Evolutionary conservation across 2,113 vertebrate species (phyloP).

Genomic region (Callionymus lyra): DNA sequence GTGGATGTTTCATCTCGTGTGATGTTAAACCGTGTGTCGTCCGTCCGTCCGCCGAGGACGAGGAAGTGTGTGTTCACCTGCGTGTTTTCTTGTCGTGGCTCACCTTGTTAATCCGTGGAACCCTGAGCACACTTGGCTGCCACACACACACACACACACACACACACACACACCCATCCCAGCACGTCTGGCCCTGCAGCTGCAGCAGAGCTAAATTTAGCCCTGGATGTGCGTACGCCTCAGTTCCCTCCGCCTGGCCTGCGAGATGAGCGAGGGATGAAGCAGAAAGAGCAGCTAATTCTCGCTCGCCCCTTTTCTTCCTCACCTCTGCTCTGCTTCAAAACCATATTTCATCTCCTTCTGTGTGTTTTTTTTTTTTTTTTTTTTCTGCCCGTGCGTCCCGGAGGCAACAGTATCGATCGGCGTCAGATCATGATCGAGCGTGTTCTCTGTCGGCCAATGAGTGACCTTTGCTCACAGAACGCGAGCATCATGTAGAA

Average conservation of each 20-base stretch:
- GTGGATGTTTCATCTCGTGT: no score
- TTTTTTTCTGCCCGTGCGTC: conserved; percentile 9
- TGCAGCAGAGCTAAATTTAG: conserved; percentile 67
- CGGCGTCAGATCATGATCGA: conserved; percentile 19
- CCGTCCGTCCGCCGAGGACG: no score
- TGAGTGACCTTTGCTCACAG: conserved; percentile 38
- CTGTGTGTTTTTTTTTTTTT: neutral
- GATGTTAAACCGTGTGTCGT: no score
- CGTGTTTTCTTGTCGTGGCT: conserved; percentile 21
- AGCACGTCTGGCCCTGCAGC: conserved; percentile 57
- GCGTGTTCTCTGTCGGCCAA: conserved; percentile 13
- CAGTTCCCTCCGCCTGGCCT: conserved; percentile 44
- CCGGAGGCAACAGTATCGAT: conserved; percentile 22
- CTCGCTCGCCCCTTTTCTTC: conserved; percentile 9
- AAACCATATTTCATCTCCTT: neutral
- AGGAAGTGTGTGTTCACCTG: conserved; percentile 35
- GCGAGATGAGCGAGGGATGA: conserved; percentile 26
- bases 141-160: no score
- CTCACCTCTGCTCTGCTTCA: neutral
- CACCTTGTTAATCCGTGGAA: conserved; percentile 31
- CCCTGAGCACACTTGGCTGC: conserved; percentile 7
- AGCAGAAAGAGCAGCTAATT: conserved; percentile 15
- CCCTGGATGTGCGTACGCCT: conserved; percentile 50
- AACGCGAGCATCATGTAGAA: conserved; percentile 2
- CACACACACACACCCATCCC: conserved; percentile 51